Evolutionary conservation across 2,888 invertebrate species (phyloP).

Genomic region (Romanomermis culicivorax): DNA sequence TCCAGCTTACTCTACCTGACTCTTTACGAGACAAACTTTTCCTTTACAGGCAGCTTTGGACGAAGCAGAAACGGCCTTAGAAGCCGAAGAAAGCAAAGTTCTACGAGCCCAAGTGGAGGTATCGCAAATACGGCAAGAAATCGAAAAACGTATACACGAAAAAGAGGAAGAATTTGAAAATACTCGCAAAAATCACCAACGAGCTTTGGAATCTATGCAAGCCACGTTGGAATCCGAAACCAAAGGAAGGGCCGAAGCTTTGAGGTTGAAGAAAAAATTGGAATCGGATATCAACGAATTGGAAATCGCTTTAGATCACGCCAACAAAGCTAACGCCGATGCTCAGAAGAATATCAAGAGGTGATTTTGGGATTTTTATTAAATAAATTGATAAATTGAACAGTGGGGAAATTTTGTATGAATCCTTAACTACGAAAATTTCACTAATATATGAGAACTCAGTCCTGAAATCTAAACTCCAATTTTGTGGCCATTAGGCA

Average conservation of each 20-base stretch:
- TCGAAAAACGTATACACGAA: slow-evolving; percentile 97
- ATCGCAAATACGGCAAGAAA: slow-evolving; percentile 84
- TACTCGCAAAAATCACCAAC: slow-evolving; percentile 97
- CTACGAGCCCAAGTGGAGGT: slow-evolving; percentile 89
- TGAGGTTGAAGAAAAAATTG: slow-evolving; percentile 99
- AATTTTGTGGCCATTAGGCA: no score
- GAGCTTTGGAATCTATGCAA: slow-evolving; percentile 97
- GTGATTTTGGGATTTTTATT: no score
- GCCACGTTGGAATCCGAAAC: slow-evolving; percentile 94
- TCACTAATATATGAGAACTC: no score
- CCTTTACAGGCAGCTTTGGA: slow-evolving; percentile 37
- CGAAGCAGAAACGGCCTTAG: slow-evolving; percentile 94
- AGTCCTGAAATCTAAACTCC: no score
- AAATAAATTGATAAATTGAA: no score
- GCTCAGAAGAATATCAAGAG: slow-evolving; percentile 85
- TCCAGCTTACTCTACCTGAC: no score
- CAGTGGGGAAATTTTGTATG: no score
- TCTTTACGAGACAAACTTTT: no score
- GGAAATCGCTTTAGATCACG: slow-evolving; percentile 90
- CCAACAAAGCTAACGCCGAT: slow-evolving; percentile 52
- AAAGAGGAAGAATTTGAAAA: slow-evolving; percentile 99
- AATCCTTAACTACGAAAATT: no score
- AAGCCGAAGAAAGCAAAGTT: slow-evolving; percentile 63
- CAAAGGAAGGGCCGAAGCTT: slow-evolving; percentile 96
- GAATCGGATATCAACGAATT: slow-evolving; percentile 97